Conservation (phyloP, 2,113 vertebrate genomes). For the Salvelinus sp. region DNA sequence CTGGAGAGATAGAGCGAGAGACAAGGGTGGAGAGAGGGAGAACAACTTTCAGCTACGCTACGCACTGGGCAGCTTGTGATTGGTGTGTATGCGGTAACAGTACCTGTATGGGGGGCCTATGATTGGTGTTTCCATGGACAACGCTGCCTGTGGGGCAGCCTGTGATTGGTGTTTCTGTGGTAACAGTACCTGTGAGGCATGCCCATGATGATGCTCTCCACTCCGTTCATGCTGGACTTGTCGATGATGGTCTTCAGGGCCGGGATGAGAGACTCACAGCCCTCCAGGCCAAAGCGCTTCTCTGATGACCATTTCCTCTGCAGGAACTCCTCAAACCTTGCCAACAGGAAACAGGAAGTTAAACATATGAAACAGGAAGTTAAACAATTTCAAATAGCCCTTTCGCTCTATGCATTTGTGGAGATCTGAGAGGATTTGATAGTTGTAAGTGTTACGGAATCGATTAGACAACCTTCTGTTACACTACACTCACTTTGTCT, state of each 20-base stretch:
- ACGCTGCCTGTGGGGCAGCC: too few species aligned
- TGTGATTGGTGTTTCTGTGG: not conserved
- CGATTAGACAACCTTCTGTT: too few species aligned
- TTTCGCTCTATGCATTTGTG: too few species aligned
- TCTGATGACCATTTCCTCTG: conserved; percentile 94
- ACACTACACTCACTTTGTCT: too few species aligned
- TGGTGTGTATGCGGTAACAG: too few species aligned
- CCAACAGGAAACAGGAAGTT: conserved; percentile 12
- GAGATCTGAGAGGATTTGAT: too few species aligned
- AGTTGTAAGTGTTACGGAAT: too few species aligned
- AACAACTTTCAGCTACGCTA: too few species aligned
- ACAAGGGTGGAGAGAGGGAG: not conserved
- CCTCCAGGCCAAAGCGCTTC: conserved; percentile 94
- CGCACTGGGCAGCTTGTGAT: too few species aligned
- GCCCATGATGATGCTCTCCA: conserved; percentile 94
- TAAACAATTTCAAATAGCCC: too few species aligned
- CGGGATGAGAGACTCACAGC: conserved; percentile 89
- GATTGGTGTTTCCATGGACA: too few species aligned
- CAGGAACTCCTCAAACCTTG: conserved; percentile 94
- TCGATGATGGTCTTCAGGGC: conserved; percentile 96
- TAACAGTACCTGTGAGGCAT: conserved; percentile 90
- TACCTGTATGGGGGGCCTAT: too few species aligned
- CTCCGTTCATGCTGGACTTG: conserved; percentile 86
- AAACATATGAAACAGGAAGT: not conserved
- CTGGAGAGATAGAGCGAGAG: conserved; percentile 60